phyloP scores from a whole-genome alignment of 2,888 invertebrate genomes.

The Pheosia gnoma region DNA sequence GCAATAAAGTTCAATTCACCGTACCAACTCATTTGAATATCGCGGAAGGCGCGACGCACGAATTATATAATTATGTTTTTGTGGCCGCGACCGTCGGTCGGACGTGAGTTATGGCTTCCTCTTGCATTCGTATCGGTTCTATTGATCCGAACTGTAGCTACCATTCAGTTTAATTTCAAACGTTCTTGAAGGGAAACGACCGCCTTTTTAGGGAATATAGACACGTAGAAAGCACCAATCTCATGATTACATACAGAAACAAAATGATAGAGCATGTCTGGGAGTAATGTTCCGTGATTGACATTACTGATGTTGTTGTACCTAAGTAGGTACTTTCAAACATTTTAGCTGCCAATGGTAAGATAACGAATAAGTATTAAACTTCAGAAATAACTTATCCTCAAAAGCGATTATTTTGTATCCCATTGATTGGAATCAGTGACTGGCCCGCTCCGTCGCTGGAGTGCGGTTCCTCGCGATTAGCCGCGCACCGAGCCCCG shows the following conservation, averaged over 20 bases:
- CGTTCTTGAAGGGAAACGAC: neutral
- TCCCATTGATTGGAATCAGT: neutral
- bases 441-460: neutral
- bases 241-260: neutral
- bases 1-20: slow-evolving; percentile 29
- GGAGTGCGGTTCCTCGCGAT: slow-evolving; percentile 1
- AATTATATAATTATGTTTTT: slow-evolving; percentile 58
- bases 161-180: neutral
- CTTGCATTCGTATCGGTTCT: neutral
- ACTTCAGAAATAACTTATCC: too few relatives aligned
- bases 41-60: slow-evolving; percentile 38
- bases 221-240: neutral
- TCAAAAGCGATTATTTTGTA: neutral
- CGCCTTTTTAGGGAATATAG: neutral
- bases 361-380: too few relatives aligned
- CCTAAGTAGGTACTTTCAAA: too few relatives aligned
- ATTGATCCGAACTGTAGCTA: slow-evolving; percentile 1
- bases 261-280: too few relatives aligned
- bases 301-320: too few relatives aligned
- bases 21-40: slow-evolving; percentile 46
- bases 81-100: slow-evolving; percentile 22
- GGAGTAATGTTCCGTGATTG: too few relatives aligned
- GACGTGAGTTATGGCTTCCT: slow-evolving; percentile 18
- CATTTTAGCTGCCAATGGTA: too few relatives aligned
- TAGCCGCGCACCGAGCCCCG: neutral